Evolutionary conservation across 2,888 invertebrate genomes (phyloP), one percentile per base, ranked within the genome.

Genomic region (Congeria kusceri): DNA sequence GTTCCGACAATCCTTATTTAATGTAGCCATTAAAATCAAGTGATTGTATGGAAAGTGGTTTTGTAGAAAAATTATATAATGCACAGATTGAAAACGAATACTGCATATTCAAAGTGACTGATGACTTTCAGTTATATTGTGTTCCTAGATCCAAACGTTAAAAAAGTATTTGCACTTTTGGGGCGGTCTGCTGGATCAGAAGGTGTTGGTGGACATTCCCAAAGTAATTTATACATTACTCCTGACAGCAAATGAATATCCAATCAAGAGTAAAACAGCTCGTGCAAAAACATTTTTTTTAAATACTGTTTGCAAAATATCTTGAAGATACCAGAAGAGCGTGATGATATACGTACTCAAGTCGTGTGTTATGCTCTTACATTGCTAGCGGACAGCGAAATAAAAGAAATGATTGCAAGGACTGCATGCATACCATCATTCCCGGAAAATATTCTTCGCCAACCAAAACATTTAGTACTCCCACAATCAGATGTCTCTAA

Each of bases 231-330:
- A 25, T 63, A 18, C n/a, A 13, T 5, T 32, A 0, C 23, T 63
- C 7, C 4, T 0, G 5, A 18, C 23, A 9, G 59, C 23, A 2
- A 39, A 49, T 29, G 63, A 29, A 39, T 9, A n/a, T 1, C 1
- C 32, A 3, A 23, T 80, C 0, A 57, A 39, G 32, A 18, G 58
- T 13, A 68, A 61, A 57, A 68, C 66, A 11, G 23, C 74, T 13
- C 58, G 63, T n/a, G 3, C 11, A 9, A 62, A 67, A 25, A 23
- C 46, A 13, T 81, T 81, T 49, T 66, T 53, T 25, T 13, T 39
- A 49, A 77, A 20, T 20, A 67, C 23, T 67, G 77, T 46, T 67
- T 77, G n/a, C 70, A 70, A 57, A 63, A 81, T 32, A 64, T 75
- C 62, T 9, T n/a, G 9, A 13, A 47, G 29, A n/a, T 61, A 44